A percentile compares a stretch with the other conserved stretches of the same genome.
These are phyloP conservation scores for Venustaconcha ellipsiformis DNA, from an alignment of 1,140 invertebrate genomes.

Conservation along the genomic window DNA sequence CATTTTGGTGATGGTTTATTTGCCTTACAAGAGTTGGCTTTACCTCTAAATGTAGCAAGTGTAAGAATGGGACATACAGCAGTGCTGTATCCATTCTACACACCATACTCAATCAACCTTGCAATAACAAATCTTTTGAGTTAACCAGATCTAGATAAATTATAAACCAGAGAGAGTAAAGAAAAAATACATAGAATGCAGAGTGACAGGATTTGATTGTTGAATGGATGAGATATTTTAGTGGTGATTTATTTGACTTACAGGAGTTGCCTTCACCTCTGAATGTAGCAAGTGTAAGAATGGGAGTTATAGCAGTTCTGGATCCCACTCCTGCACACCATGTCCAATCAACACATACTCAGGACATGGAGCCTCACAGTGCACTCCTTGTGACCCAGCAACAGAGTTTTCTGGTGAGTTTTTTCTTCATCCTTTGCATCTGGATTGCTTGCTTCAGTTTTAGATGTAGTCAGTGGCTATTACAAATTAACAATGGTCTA, in stretches of 20 bases:
- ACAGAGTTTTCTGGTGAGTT: conserved; percentile 69
- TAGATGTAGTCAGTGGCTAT: no score
- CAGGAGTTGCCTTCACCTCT: conserved; percentile 75
- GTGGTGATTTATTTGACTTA: background rate
- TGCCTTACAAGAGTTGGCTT: conserved; percentile 72
- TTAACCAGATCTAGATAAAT: no score
- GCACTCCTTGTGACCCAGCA: conserved; percentile 69
- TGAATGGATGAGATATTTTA: no score
- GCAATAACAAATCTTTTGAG: no score
- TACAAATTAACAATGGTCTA: no score
- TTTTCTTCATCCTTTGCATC: no score
- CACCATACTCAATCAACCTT: conserved; percentile 69
- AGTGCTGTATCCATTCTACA: conserved; percentile 70
- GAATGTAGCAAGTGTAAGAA: conserved; percentile 73
- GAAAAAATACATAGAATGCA: no score
- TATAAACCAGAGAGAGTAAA: no score
- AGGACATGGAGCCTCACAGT: conserved; percentile 67
- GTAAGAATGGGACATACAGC: conserved; percentile 73
- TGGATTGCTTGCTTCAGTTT: no score
- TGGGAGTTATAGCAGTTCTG: conserved; percentile 72
- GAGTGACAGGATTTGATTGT: no score
- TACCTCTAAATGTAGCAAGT: conserved; percentile 74
- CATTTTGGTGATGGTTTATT: no score
- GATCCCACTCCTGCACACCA: conserved; percentile 69
- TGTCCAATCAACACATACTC: conserved; percentile 72